A percentile compares a stretch with the other conserved stretches of the same genome.
Evolutionary conservation across 2,113 vertebrate species (phyloP).

Genomic region (Fregetta grallaria): DNA sequence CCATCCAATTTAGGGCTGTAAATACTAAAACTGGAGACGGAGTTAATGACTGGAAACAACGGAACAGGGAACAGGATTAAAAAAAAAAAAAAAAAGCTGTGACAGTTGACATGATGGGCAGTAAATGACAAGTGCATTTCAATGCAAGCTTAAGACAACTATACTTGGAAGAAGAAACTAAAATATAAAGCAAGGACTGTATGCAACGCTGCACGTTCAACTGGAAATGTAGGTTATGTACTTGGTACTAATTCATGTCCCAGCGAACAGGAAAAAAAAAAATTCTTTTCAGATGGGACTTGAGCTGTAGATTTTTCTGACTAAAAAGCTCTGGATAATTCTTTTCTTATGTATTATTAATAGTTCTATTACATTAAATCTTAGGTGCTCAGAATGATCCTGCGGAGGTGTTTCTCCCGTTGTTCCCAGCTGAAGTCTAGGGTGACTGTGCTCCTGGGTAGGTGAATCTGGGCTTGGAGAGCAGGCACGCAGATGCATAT

Average conservation of each 20-base stretch:
- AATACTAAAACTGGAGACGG: not conserved
- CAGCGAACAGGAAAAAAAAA: not conserved
- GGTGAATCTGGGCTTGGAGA: conserved; percentile 8
- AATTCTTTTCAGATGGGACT: conserved; percentile 10
- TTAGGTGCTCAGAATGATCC: conserved; percentile 52
- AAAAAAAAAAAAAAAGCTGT: not conserved
- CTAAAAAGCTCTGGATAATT: conserved; percentile 59
- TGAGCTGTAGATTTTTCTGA: conserved; percentile 58
- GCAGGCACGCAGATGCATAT: not conserved
- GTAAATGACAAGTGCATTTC: conserved; percentile 39
- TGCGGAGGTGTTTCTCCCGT: not conserved
- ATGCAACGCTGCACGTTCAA: conserved; percentile 2
- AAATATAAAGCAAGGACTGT: not conserved
- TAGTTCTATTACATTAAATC: conserved; percentile 62
- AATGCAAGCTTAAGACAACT: conserved; percentile 12
- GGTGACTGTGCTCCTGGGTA: conserved; percentile 1
- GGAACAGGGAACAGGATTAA: not conserved
- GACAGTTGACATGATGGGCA: not conserved
- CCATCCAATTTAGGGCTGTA: not conserved
- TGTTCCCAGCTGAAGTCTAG: not conserved
- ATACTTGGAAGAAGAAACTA: not conserved
- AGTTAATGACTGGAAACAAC: conserved; percentile 25
- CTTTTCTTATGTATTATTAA: conserved; percentile 65
- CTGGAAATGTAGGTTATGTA: conserved; percentile 63
- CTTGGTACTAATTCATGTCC: conserved; percentile 55